A percentile compares a stretch with the other conserved stretches of the same genome.
Conservation (phyloP, 2,113 vertebrate species). For the Phylloscopus trochilus region DNA sequence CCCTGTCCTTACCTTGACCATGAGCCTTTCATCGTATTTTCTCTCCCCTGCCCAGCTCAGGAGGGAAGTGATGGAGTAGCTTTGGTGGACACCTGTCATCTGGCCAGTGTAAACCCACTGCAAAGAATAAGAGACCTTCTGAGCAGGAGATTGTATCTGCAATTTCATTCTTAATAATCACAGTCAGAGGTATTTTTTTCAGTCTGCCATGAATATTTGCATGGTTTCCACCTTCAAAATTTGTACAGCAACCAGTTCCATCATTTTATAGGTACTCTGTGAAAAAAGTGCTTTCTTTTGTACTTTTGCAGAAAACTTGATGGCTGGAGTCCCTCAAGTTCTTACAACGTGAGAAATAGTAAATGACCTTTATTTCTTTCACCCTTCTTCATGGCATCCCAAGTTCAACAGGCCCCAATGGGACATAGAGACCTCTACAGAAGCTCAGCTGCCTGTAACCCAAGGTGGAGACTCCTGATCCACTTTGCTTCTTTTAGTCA, state of each 20-base stretch:
- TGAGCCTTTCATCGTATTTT: neutral
- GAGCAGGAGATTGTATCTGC: neutral
- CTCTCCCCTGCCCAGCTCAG: neutral
- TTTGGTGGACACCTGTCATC: neutral
- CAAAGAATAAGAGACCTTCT: neutral
- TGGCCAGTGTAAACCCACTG: neutral
- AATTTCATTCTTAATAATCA: neutral
- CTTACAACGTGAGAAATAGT: neutral
- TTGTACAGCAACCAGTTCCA: neutral
- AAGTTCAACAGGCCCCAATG: rapidly evolving
- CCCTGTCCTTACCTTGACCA: neutral
- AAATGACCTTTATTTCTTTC: neutral
- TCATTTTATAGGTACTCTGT: neutral
- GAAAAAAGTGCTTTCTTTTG: neutral
- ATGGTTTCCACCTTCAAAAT: neutral
- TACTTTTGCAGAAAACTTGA: neutral
- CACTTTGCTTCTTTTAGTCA: neutral
- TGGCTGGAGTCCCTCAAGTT: neutral
- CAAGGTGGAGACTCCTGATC: neutral
- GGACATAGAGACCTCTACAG: neutral
- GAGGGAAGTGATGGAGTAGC: neutral
- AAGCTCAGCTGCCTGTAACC: neutral
- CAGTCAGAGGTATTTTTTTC: neutral
- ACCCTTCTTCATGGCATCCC: neutral
- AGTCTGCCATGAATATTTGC: neutral